Conservation (phyloP, 2,797 vertebrate species). For the Steatocranus sp. region DNA sequence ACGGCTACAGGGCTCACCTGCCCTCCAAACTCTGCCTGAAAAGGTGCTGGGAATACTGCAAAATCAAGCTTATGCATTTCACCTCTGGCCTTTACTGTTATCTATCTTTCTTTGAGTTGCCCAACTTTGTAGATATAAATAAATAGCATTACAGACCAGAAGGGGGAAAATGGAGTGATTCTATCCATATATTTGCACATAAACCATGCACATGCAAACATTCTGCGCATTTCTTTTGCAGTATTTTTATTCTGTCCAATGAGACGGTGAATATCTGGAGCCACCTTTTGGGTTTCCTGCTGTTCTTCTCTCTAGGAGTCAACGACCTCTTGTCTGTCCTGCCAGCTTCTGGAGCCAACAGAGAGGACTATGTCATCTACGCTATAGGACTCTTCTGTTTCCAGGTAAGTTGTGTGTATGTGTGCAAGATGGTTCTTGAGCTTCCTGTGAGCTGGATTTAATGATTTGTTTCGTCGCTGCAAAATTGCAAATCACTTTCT, state of each 20-base stretch:
- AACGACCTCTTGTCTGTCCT: slow-evolving; percentile 88
- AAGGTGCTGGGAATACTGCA: slow-evolving; percentile 73
- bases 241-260: slow-evolving; percentile 95
- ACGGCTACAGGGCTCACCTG: slow-evolving; percentile 95
- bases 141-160: neutral
- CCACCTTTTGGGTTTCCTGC: slow-evolving; percentile 92
- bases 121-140: neutral
- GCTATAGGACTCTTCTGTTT: slow-evolving; percentile 95
- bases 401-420: slow-evolving; percentile 76
- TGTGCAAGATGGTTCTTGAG: neutral
- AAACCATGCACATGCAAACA: neutral
- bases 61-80: neutral
- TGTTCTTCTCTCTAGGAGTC: slow-evolving; percentile 90
- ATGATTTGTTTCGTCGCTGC: neutral
- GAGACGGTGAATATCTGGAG: slow-evolving; percentile 99
- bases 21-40: slow-evolving; percentile 92
- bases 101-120: neutral
- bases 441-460: neutral
- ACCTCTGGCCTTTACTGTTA: neutral
- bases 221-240: slow-evolving; percentile 35
- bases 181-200: neutral
- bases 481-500: neutral
- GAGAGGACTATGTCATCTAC: slow-evolving; percentile 96
- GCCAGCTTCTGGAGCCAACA: slow-evolving; percentile 85
- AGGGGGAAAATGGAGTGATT: accelerated